These are phyloP conservation scores for Tetrapedia diversipes DNA, from an alignment of 2,888 invertebrate genomes.

Conservation along the genomic window DNA sequence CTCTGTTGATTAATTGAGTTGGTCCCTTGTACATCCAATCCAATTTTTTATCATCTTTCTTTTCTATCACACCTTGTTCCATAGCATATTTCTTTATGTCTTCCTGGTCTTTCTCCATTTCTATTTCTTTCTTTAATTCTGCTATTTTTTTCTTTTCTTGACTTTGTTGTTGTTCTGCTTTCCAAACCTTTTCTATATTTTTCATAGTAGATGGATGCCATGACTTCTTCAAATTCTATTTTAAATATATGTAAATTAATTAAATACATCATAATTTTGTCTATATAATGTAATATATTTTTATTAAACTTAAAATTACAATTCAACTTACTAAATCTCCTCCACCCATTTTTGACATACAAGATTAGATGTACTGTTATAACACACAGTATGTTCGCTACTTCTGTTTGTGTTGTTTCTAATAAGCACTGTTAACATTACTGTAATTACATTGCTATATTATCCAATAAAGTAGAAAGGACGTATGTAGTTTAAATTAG, in stretches of 20 bases:
- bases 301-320: neutral
- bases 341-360: constrained; percentile 78
- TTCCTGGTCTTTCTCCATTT: constrained; percentile 87
- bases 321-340: constrained; percentile 80
- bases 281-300: neutral
- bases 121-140: constrained; percentile 88
- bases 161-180: constrained; percentile 89
- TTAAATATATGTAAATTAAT: constrained; percentile 13
- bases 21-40: constrained; percentile 95
- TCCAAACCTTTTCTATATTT: constrained; percentile 91
- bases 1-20: constrained; percentile 87
- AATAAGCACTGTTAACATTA: neutral
- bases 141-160: constrained; percentile 88
- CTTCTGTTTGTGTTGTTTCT: neutral
- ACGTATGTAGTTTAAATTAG: too few species aligned
- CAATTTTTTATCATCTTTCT: constrained; percentile 86
- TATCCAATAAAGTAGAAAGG: too few species aligned
- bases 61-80: constrained; percentile 83
- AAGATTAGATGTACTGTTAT: neutral
- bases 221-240: constrained; percentile 90
- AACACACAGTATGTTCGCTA: neutral
- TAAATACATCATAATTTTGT: neutral
- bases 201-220: constrained; percentile 92
- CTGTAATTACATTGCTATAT: too few species aligned
- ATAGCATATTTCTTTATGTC: constrained; percentile 87